Evolutionary conservation across 2,797 vertebrate genomes (phyloP), one percentile per base, ranked within the genome.

Genomic region (Sebastes matsubarae): DNA sequence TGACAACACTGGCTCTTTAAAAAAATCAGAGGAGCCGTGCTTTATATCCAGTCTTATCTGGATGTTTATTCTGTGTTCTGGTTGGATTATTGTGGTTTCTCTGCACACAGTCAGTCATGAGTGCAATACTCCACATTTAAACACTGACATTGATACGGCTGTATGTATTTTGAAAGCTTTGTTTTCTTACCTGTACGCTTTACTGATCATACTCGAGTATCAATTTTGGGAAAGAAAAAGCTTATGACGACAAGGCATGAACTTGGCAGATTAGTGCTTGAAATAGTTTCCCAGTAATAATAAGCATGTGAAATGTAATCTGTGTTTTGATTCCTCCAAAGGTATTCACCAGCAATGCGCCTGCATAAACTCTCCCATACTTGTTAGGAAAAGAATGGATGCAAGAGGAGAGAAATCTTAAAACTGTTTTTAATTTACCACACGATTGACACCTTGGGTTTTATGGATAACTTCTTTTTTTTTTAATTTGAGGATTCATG

Each of bases 291-390:
- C 91, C 81, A 85, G 36, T 91, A 87, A 93, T 91, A 87, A 93
- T 92, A 87, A 87, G 92, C 93, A 95, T 94, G 94, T 93, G 86
- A 92, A 92, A 91, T 93, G 90, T 95, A 88, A 93, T 93, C 83
- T 89, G 92, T 93, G 92, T 95, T 95, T 93, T 81, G 87, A 93
- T 94, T 95, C 91, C 90, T 94, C 92, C 91, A 93, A 95, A 94
- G 94, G 92, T 94, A 93, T 94, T 95, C 95, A 96, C 95, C 95
- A 96, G 95, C 95, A 96, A 95, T 94, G 92, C 94, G 93, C 94
- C 95, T 95, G 94, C 92, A 94, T 92, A 94, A 90, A 92, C 92
- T 95, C 92, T 94, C 93, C 90, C 82, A 60, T 83, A 91, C 87
- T 84, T 91, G 87, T 92, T 66, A 88, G 73, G 80, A 81, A 84